phyloP scores from a whole-genome alignment of 64 coral and sea anemone species.

The Dendrophyllia cribrosa region DNA sequence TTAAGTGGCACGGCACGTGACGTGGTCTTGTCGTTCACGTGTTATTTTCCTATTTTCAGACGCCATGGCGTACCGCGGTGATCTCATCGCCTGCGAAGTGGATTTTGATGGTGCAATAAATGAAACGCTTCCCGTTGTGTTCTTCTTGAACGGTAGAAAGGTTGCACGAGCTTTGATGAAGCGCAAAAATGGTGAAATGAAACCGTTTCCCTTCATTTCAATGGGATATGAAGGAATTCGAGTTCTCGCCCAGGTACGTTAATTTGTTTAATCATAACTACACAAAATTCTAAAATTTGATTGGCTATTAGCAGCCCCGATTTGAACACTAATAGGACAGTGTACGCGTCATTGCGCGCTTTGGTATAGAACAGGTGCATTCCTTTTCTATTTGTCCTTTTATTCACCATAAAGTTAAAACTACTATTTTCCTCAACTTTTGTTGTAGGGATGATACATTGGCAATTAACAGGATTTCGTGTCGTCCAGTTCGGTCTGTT shows the following conservation, averaged over 20 bases:
- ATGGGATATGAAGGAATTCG: not conserved
- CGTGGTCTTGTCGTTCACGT: not conserved
- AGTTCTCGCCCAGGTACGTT: conserved; percentile 11
- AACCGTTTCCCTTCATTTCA: not conserved
- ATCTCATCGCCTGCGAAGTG: conserved; percentile 33
- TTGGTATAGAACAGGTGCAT: too few relatives aligned
- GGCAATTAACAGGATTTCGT: too few relatives aligned
- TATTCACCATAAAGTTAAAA: too few relatives aligned
- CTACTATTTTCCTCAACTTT: too few relatives aligned
- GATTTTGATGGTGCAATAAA: not conserved
- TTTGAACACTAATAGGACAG: too few relatives aligned
- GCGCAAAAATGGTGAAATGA: not conserved
- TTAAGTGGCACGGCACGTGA: not conserved
- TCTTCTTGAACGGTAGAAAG: conserved; percentile 8
- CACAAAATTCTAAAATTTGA: too few relatives aligned
- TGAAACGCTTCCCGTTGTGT: not conserved
- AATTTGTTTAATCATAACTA: too few relatives aligned
- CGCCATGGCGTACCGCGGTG: conserved; percentile 6
- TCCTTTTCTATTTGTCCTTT: too few relatives aligned
- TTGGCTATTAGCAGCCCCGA: too few relatives aligned
- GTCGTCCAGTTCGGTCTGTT: too few relatives aligned
- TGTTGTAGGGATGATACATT: too few relatives aligned
- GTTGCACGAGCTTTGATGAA: not conserved
- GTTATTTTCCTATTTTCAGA: not conserved
- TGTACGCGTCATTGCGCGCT: too few relatives aligned